Evolutionary conservation across 1,140 invertebrate species (phyloP).

Genomic region (Calliopsis andreniformis): DNA sequence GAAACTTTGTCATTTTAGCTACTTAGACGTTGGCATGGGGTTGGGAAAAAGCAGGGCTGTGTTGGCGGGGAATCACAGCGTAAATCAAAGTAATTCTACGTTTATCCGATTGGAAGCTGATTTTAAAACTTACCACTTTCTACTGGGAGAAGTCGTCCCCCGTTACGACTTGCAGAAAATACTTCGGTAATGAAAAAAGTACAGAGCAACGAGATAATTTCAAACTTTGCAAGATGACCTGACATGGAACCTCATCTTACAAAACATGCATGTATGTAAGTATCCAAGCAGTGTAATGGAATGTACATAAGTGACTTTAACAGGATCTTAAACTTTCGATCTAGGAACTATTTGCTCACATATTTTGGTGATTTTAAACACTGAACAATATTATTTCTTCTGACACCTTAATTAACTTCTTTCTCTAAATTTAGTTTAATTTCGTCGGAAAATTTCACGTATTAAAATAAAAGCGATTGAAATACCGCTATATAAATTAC

Average conservation of each 20-base stretch:
- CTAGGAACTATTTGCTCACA: too few relatives aligned
- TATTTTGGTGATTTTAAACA: too few relatives aligned
- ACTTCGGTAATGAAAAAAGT: constrained; percentile 34
- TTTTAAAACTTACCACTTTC: constrained; percentile 66
- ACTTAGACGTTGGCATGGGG: constrained; percentile 42
- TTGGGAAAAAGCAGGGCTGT: constrained; percentile 48
- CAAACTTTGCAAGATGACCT: not conserved
- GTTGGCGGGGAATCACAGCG: constrained; percentile 56
- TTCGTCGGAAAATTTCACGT: too few relatives aligned
- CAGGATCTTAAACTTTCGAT: too few relatives aligned
- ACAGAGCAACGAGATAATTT: constrained; percentile 11
- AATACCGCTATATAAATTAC: not conserved
- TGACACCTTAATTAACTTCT: too few relatives aligned
- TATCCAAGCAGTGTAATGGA: not conserved
- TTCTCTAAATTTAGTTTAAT: too few relatives aligned
- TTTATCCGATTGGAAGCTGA: constrained; percentile 64
- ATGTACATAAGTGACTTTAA: too few relatives aligned
- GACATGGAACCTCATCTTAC: not conserved
- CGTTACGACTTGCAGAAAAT: constrained; percentile 36
- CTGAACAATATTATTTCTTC: too few relatives aligned
- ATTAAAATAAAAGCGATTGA: too few relatives aligned
- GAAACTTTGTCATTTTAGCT: constrained; percentile 63
- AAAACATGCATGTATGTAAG: not conserved
- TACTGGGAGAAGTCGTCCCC: constrained; percentile 40
- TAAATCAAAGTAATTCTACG: constrained; percentile 63